Evolutionary conservation across 2,888 invertebrate species (phyloP), one percentile per base, ranked within the genome.

Genomic region (Drosophila prostipennis): DNA sequence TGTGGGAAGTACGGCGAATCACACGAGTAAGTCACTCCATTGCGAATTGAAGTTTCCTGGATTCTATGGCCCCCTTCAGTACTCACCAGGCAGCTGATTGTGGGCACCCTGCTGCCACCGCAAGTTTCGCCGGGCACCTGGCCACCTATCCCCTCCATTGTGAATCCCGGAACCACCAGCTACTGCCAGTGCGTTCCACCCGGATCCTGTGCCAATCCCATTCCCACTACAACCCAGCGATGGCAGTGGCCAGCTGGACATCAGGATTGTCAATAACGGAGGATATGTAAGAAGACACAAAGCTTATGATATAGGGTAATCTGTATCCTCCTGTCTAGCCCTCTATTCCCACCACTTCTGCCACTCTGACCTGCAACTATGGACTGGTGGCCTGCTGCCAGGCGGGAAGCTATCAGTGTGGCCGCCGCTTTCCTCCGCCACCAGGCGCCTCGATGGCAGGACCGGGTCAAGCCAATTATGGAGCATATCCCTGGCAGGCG

Each of bases 401-500:
- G 58, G 74, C 81, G 0, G 91, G 91, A 13, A 53, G 79, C 13
- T 91, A 91, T 79, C 89, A 90, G 23, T 92, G 92, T 40, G 92
- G 92, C 1, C 77, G 84, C 0, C 78, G 89, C 5, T 91, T 74
- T 6, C 90, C 92, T 2, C 89, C 92, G 0, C 91, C 91, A 1
- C 79, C 91, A 0, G 89, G 87, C 1, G 80, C 90, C 6, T 90
- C 92, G 1, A 80, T 90, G 5, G 90, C 93, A 0, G 87, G 76
- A 14, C 74, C 91, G 32, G 95, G 95, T 1, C 93, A 94, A 90
- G 94, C 96, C 10, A 92, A 92, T 70, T 95, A 93, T 80, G 96
- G 96, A 13, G 94, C 95, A 78, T 95, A 94, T 91, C 96, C 96
- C 3, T 96, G 96, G 96, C 94, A 94, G 92, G 95, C 94, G 57